A percentile compares a stretch with the other conserved stretches of the same genome.
Evolutionary conservation across 2,888 invertebrate species (phyloP).

Genomic region (Acrobasis repandana): DNA sequence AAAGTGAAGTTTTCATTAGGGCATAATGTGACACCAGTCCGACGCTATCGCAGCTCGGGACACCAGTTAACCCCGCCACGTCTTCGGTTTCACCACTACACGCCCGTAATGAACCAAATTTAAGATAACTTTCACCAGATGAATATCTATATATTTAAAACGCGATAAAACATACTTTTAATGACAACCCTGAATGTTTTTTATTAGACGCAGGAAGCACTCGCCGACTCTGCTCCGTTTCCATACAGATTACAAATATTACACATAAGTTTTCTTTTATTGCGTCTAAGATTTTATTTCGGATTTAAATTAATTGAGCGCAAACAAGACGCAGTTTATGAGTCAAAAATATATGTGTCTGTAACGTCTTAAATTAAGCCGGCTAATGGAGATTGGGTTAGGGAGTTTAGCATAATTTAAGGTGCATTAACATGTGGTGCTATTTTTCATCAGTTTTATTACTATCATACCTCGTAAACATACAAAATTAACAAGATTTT

Average conservation of each 20-base stretch:
- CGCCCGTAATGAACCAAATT: conserved; percentile 68
- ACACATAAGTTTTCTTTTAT: conserved; percentile 69
- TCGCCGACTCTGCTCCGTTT: conserved; percentile 43
- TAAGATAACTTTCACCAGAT: conserved; percentile 77
- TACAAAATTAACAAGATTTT: conserved; percentile 35
- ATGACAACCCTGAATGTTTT: conserved; percentile 69
- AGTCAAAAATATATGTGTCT: conserved; percentile 52
- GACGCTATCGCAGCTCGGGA: conserved; percentile 19
- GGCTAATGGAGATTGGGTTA: conserved; percentile 52
- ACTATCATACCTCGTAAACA: conserved; percentile 46
- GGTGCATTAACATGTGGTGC: conserved; percentile 51
- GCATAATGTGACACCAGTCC: conserved; percentile 20
- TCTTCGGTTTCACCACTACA: conserved; percentile 64
- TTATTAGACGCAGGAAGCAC: conserved; percentile 62
- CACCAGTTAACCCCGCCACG: conserved; percentile 35
- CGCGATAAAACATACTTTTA: conserved; percentile 79
- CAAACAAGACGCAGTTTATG: conserved; percentile 71
- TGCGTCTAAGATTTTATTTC: conserved; percentile 61
- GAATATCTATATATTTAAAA: conserved; percentile 80
- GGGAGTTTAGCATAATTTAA: conserved; percentile 59
- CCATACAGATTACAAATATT: conserved; percentile 73
- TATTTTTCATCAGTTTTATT: conserved; percentile 64
- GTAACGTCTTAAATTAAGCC: conserved; percentile 56
- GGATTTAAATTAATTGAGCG: conserved; percentile 75
- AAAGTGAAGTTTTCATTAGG: conserved; percentile 28